These are phyloP conservation scores for Myotis vivesi DNA, from an alignment of 2,797 vertebrate genomes.

Conservation along the genomic window DNA sequence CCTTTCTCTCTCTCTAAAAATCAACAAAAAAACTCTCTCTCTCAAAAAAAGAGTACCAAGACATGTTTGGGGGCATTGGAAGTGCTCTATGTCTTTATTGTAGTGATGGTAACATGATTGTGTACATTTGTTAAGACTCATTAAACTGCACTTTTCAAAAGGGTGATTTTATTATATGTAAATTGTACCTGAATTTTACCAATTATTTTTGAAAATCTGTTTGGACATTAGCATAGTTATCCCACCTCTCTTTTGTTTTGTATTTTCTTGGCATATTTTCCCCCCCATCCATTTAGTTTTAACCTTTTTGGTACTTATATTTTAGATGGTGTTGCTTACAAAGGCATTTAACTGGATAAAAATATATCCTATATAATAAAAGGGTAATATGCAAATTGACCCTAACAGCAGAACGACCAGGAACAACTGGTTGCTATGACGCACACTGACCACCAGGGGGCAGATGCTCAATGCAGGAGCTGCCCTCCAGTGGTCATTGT, in stretches of 20 bases:
- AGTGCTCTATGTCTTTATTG: neutral
- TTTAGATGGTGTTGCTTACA: neutral
- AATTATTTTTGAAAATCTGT: neutral
- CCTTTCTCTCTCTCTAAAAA: neutral
- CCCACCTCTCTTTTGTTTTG: neutral
- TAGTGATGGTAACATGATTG: neutral
- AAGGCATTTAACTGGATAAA: neutral
- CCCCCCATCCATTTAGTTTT: neutral
- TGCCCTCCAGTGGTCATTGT: too few relatives aligned
- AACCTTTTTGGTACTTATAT: neutral
- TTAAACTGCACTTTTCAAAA: neutral
- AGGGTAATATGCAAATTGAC: too few relatives aligned
- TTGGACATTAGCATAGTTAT: conserved; percentile 7
- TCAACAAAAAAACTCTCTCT: neutral
- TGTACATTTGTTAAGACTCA: neutral
- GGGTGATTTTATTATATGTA: neutral
- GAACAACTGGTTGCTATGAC: too few relatives aligned
- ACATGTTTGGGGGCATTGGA: neutral
- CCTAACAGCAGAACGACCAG: too few relatives aligned
- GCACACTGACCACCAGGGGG: too few relatives aligned
- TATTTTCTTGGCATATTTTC: neutral
- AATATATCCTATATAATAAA: too few relatives aligned
- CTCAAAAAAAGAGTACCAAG: neutral
- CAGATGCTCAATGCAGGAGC: too few relatives aligned
- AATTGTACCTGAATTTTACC: neutral